Conservation (phyloP, 2,113 vertebrate genomes). For the Dasyornis broadbenti region DNA sequence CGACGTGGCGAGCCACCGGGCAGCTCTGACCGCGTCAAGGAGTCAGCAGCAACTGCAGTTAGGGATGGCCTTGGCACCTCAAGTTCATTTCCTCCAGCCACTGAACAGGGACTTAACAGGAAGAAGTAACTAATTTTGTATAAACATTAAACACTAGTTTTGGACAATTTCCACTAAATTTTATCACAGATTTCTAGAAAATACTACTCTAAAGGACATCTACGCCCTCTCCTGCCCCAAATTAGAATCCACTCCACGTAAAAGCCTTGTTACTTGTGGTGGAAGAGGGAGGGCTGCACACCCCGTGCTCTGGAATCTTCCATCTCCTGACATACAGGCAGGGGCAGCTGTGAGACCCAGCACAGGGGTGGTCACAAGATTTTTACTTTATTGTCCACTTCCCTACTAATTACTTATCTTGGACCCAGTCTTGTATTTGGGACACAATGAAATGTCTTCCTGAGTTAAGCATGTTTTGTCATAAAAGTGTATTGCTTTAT, state of each 20-base stretch:
- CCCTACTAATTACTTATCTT: not conserved
- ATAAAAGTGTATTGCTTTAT: not conserved
- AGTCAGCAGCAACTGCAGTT: not conserved
- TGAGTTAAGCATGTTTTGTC: not conserved
- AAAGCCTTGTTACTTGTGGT: not conserved
- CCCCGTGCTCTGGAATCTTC: not conserved
- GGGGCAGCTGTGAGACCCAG: not conserved
- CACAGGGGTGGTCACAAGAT: not conserved
- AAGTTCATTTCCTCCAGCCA: not conserved
- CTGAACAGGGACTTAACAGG: not conserved
- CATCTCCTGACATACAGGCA: not conserved
- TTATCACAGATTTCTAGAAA: not conserved
- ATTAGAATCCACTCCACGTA: not conserved
- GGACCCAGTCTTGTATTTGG: not conserved
- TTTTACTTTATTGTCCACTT: not conserved
- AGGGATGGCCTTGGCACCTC: not conserved
- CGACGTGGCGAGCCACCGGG: too few relatives aligned
- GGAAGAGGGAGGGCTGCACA: not conserved
- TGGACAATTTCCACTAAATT: not conserved
- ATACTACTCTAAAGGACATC: not conserved
- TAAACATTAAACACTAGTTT: not conserved
- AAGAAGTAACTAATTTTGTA: not conserved
- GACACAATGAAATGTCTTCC: not conserved
- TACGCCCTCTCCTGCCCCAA: not conserved
- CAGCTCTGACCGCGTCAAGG: too few relatives aligned